Evolutionary conservation across 2,113 vertebrate species (phyloP).

Genomic region (Axis porcinus): DNA sequence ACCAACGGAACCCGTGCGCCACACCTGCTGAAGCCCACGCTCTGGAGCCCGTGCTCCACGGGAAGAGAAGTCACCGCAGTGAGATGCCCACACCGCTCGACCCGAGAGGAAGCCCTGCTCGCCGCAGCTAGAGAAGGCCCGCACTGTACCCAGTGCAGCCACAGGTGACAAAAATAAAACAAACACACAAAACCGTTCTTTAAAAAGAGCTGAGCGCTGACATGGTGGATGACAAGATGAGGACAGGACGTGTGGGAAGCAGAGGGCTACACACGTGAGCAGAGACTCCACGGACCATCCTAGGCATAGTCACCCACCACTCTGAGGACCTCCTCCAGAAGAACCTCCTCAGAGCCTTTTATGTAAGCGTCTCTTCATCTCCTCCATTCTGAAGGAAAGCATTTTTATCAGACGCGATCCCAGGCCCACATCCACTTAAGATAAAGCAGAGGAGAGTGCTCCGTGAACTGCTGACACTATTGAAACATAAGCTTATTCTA

Average conservation of each 20-base stretch:
- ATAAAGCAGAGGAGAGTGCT: background rate
- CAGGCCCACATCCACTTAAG: background rate
- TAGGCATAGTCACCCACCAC: background rate
- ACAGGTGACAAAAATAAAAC: background rate
- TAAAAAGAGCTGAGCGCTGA: background rate
- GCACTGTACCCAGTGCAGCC: background rate
- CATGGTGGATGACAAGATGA: background rate
- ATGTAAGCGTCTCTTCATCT: background rate
- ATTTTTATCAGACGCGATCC: background rate
- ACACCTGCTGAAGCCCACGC: accelerated
- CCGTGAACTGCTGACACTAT: background rate
- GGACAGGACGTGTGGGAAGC: background rate
- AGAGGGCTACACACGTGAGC: background rate
- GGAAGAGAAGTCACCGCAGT: background rate
- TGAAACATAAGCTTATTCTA: background rate
- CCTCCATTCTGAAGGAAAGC: background rate
- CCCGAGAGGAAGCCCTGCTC: background rate
- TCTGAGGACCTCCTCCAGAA: background rate
- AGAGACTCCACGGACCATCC: background rate
- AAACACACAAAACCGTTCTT: accelerated
- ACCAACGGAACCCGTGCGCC: accelerated
- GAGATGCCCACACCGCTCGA: background rate
- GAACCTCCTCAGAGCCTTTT: background rate
- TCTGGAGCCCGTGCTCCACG: accelerated
- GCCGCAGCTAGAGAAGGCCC: background rate